Evolutionary conservation across 2,113 vertebrate genomes (phyloP), one percentile per base, ranked within the genome.

Genomic region (Upupa epops): DNA sequence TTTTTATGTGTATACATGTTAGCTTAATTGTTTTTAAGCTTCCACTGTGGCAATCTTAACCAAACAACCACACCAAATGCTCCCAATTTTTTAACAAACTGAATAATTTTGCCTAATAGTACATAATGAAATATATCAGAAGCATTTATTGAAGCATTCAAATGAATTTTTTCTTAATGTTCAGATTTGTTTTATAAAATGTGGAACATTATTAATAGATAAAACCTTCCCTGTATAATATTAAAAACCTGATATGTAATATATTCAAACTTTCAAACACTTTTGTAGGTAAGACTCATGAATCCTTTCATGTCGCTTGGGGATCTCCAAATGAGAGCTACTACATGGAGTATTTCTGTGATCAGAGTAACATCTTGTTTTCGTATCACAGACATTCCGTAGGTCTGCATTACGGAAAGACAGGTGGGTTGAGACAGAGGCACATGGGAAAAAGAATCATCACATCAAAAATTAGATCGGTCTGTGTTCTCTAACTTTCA

Each of bases 341-440:
- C 11, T 28, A 26, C 6, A 36, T 5, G 25, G 24, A 65, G 3
- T 34, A 61, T 54, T 66, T 80, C 29, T 58, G 2, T 24, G 14
- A 42, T 51, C 31, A 59, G 13, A 16, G 2, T 11, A 79, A 55
- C 15, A 48, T 37, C 21, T 34, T 48, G 58, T 42, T 51, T 60
- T 34, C 52, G 32, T 10, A 32, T n/a, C 56, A 52, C 2, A 32
- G 26, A 56, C 34, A 79, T 14, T 59, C 49, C 13, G 73, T 37
- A 49, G 18, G 11, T 40, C 8, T 49, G 37, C 14, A 28, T 26
- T 61, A 37, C 6, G 7, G 28, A 37, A 52, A 37, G 28, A 55
- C 15, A 64, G 0, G 0, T 7, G 12, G 22, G 20, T 20, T 49
- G 15, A 72, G 12, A 63, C 14, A 54, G 32, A 90, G 9, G 9